Evolutionary conservation across 2,797 vertebrate genomes (phyloP).

Genomic region (Chrysocyon brachyurus): DNA sequence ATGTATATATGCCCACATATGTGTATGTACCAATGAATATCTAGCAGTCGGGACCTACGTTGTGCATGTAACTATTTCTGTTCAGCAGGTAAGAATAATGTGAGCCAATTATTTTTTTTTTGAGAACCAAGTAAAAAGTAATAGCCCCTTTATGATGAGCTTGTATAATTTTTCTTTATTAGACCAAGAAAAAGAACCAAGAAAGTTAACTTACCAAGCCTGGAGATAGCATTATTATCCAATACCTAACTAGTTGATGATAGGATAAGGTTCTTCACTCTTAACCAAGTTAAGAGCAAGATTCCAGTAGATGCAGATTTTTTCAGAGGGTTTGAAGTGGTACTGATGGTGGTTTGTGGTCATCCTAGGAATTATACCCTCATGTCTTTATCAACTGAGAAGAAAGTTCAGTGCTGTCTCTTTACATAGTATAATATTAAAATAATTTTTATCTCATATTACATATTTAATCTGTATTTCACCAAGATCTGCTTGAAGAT

Average conservation of each 20-base stretch:
- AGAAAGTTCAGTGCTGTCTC: not conserved
- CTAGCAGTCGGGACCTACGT: not conserved
- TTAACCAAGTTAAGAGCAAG: not conserved
- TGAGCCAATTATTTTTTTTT: not conserved
- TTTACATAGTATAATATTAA: not conserved
- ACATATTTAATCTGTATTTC: not conserved
- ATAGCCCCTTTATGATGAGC: not conserved
- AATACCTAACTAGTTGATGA: not conserved
- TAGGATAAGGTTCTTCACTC: not conserved
- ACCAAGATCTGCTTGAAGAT: not conserved
- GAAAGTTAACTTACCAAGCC: not conserved
- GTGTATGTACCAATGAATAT: not conserved
- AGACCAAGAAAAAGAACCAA: not conserved
- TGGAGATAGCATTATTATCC: not conserved
- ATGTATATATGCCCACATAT: not conserved
- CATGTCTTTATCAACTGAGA: not conserved
- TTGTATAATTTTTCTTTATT: constrained; percentile 31
- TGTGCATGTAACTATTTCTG: not conserved
- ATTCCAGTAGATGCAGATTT: not conserved
- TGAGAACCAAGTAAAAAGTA: constrained; percentile 48
- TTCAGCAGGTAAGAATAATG: not conserved
- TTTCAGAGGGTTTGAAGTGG: not conserved
- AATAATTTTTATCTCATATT: not conserved
- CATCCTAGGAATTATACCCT: not conserved
- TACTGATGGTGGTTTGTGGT: not conserved